Evolutionary conservation across 2,888 invertebrate species (phyloP), one percentile per base, ranked within the genome.

Genomic region (Thysanoteuthis rhombus): DNA sequence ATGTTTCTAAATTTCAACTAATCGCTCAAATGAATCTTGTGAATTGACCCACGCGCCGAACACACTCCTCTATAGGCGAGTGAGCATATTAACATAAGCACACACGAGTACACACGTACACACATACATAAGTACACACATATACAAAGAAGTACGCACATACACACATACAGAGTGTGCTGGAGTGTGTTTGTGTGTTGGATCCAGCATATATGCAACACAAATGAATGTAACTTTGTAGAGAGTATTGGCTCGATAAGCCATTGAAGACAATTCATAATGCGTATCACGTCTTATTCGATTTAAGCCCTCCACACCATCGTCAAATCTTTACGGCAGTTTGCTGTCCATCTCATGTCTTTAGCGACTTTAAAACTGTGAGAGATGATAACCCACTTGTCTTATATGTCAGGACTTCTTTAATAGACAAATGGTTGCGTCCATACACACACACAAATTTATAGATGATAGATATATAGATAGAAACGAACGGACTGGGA

Each of bases 1-100:
- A 75, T 75, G 75, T 75, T 75, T 75, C 75, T 75, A 75, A 75
- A 75, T 75, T 75, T 75, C 75, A 75, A n/a, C 75, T 75, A 75
- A 75, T 75, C 75, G 75, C 75, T 75, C n/a, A 75, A 75, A 75
- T 75, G 75, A 75, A 75, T 75, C 75, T 75, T 75, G 4, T 75
- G 75, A 75, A 75, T 75, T 75, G 75, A 36, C n/a, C 75, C n/a
- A 75, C 75, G 75, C 12, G n/a, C 75, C 75, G n/a, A 75, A 12
- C 75, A 75, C 75, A 36, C 75, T 75, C 75, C 16, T 16, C 75
- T 10, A 16, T 19, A 25, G 19, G n/a, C n/a, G 36, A 75, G 1
- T 12, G n/a, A 36, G 19, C 19, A 75, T 75, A n/a, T 36, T 75
- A 75, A 75, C n/a, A 16, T 12, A 36, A n/a, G 16, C 52, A 75